Conservation (phyloP, 2,113 vertebrate genomes). For the Phaetusa simplex region DNA sequence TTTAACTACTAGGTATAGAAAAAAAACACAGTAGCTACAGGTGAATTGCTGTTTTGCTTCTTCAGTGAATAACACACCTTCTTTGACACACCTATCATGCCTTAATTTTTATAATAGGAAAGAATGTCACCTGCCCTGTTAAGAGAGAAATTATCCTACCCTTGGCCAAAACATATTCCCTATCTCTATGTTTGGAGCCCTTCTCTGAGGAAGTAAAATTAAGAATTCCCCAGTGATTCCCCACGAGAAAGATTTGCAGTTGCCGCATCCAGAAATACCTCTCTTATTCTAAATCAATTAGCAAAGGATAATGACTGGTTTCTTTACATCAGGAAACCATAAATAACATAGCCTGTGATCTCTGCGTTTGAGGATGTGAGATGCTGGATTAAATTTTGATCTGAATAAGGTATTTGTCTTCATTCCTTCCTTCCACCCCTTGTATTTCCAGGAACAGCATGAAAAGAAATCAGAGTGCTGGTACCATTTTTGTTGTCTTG, state of each 20-base stretch:
- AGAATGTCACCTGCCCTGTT: neutral
- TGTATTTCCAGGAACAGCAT: neutral
- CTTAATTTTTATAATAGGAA: neutral
- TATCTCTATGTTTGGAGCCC: neutral
- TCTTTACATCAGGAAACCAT: neutral
- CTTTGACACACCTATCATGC: neutral
- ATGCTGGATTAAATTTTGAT: neutral
- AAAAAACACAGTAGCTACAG: neutral
- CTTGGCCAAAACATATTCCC: neutral
- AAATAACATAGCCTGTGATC: neutral
- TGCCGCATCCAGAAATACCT: neutral
- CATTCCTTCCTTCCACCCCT: neutral
- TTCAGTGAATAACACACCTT: neutral
- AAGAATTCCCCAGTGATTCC: neutral
- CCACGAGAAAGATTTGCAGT: neutral
- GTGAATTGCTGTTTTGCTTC: neutral
- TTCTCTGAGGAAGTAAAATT: neutral
- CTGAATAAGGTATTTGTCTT: neutral
- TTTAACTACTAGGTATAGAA: neutral
- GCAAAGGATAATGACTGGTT: neutral
- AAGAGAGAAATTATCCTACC: neutral
- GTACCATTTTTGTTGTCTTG: neutral
- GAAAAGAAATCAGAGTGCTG: neutral
- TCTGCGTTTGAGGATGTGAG: neutral
- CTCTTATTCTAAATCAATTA: conserved; percentile 2